Evolutionary conservation across 2,797 vertebrate genomes (phyloP), one percentile per base, ranked within the genome.

Genomic region (Danio jaintianensis): DNA sequence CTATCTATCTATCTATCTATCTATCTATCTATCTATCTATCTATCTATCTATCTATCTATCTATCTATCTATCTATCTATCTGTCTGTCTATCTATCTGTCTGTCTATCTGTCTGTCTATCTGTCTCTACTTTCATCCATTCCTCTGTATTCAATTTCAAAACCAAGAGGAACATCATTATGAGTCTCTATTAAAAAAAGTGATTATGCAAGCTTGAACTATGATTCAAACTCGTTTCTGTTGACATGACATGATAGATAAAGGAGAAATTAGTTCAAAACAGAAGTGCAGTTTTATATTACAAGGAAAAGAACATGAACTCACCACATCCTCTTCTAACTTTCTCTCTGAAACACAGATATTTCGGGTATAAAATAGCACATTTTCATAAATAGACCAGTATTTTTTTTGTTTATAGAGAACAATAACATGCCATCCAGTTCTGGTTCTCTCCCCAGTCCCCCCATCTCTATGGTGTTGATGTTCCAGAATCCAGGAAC

Each of bases 401-500:
- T 43, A 22, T 64, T 18, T 38, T n/a, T 11, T 1, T 38, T 22
- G 7, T 50, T 47, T 15, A 16, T 55, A 43, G 8, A 48, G 61
- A 75, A 48, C 20, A 40, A 50, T 7, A 77, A 78, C 67, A 73
- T 89, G 87, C 90, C 89, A 53, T 87, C 61, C 55, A 81, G 56
- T 29, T 43, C 40, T 18, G 89, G 88, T 40, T 90, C 86, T 40
- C 53, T 81, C 63, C 79, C 86, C 13, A 90, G 72, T 3, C 86
- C 89, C n/a, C 89, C 86, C 47, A 87, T 77, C 59, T 87, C 78
- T 36, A 92, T 82, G 0, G 83, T 84, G 75, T 87, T 87, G 81
- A 91, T 84, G 16, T 93, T 87, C 94, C 94, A 94, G 53, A 91
- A 42, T 42, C 93, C 93, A 4, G 88, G 77, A 40, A 87, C 73